Base-by-base conservation (phyloP, 2,113 vertebrate species). In the Podarcis cretensis region DNA sequence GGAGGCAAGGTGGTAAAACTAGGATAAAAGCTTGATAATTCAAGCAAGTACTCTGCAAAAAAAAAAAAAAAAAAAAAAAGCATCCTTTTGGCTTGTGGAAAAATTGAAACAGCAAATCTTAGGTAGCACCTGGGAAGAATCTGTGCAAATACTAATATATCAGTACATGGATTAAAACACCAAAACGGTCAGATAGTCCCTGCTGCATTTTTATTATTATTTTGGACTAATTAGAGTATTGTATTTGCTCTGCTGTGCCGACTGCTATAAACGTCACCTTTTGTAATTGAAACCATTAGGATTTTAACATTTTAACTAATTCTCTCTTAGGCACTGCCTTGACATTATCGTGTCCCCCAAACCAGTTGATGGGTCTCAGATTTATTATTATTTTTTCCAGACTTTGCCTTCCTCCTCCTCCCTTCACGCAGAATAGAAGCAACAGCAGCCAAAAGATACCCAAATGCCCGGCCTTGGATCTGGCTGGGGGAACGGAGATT, bases 1-100 rank as follows among this genome's bases (percentile, higher is more conserved):
- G 90, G 90, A 95, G 94, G 93, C 91, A 96, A 95, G 94, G 96
- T 95, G 94, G 94, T 95, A 96, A 96, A 97, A 97, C 93, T 94
- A 91, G 94, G 91, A 94, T 95, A 95, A 96, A 97, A 96, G 94
- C 96, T 94, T 94, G 84, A 87, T 94, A 95, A 96, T 94, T 93
- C 95, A 90, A 92, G 94, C 93, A 96, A 95, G 95, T 95, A 92
- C 88, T 95, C 95, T 94, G 93, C 40, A 40, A 40, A 40, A 40
- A 1, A 43, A 43, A 48, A 48, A 48, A 96, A 94, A 96, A 96
- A 85, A 35, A 35, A 35, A 35, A 35, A 35, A 35, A 83, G 71
- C 88, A 84, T 91, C 54, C 77, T 93, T 65, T 94, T 91, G 87
- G 88, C 90, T 93, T 90, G 87, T 81, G 90, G 92, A 91, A 95